Evolutionary conservation across 2,113 vertebrate species (phyloP), one percentile per base, ranked within the genome.

Genomic region (Amazona guildingii): DNA sequence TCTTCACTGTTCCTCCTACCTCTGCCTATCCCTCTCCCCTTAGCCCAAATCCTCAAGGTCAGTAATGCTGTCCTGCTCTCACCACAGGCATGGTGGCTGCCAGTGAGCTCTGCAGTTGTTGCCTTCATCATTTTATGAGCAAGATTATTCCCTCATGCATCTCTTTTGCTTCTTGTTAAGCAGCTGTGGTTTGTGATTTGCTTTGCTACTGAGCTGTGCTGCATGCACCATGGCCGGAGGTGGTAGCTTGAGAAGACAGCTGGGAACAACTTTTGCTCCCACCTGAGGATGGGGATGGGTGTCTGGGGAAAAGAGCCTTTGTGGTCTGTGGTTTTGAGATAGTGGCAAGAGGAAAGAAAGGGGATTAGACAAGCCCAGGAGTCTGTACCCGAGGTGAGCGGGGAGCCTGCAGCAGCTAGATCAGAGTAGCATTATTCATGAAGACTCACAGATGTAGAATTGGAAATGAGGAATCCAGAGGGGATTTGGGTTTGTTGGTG

Each of bases 341-440:
- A 14, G 16, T 31, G 31, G 48, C 24, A 28, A 31, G 9, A 67
- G 37, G 29, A 19, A 63, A 74, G 46, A 74, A 73, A 62, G 7
- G 21, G 31, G 21, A 68, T 62, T 64, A 92, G 41, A 8, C 13
- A 69, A 84, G 10, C 33, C 35, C 61, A 43, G 33, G 52, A 81
- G 69, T 29, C 24, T 5, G 4, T 68, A 51, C 66, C 51, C 3
- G 3, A 86, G 70, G 63, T 86, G 28, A 95, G 77, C 51, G 41
- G 49, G 46, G 27, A 95, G 76, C 62, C 72, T 52, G 48, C 70
- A 69, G 69, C 66, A 85, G 63, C 51, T 67, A 73, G 75, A 84
- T 90, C 78, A 92, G 72, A 73, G 61, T 16, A 20, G 51, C 46
- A 62, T 95, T 97, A 83, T 88, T 93, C 80, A 91, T 92, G 73